Base-by-base conservation (phyloP, 2,797 vertebrate genomes). In the Fistularia commersonii region DNA sequence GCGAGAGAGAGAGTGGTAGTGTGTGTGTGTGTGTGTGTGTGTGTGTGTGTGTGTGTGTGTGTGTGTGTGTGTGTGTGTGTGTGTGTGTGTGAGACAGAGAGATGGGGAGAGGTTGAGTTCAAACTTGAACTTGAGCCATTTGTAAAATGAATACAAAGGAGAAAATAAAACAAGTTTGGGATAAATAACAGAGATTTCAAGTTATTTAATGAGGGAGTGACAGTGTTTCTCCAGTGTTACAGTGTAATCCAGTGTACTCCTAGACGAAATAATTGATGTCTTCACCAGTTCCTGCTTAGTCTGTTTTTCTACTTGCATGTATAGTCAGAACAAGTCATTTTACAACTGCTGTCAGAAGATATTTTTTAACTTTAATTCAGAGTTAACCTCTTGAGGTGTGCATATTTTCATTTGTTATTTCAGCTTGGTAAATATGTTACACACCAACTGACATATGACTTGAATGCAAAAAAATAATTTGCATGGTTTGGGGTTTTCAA, bases 181-280 rank as follows among this genome's bases (percentile, higher is more conserved):
- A 56, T 72, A 54, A 60, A 72, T 76, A 69, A 83, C 79, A 72
- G 72, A 72, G 60, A 77, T 74, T 68, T 63, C 41, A 59, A 76
- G 75, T 76, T 80, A 72, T 66, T 81, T 76, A 73, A 80, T 77
- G 70, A 74, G 69, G 51, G 52, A 70, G 23, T 45, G 47, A 47
- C 52, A 48, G 35, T 61, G 75, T 77, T 70, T 74, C 78, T 80
- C 69, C 69, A 74, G 61, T 57, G 73, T 48, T 54, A 43, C 69
- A 74, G 61, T 57, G 73, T 48, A 51, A 43, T 38, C 6, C 49
- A 41, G 45, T 23, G 31, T 70, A 68, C 54, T 57, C 32, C 61
- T 63, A 61, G 45, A 15, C 54, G 7, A 8, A 52, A 46, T 41
- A 45, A 23, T 35, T 64, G 12, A 47, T 51, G 10, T 40, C 46